Percentiles rank a stretch among this genome's conserved stretches.
phyloP scores from a whole-genome alignment of 35 echinoderm and acorn worm species.

The Ptychodera flava region DNA sequence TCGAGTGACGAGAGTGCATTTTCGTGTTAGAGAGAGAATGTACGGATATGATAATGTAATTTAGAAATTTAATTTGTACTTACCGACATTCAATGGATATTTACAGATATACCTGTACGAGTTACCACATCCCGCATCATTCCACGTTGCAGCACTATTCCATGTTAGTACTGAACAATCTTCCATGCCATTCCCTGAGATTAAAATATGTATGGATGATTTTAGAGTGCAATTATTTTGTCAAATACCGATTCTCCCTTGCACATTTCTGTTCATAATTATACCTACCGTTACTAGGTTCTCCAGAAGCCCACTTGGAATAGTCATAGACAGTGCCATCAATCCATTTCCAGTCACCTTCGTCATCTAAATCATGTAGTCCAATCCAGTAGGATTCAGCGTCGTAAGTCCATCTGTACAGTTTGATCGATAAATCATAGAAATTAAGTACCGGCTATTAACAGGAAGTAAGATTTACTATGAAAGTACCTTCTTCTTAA shows the following conservation, averaged over 20 bases:
- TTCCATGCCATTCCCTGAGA: slow-evolving; percentile 32
- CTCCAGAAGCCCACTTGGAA: slow-evolving; percentile 37
- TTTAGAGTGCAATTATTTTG: not conserved
- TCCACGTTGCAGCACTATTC: slow-evolving; percentile 51
- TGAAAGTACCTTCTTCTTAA: no score
- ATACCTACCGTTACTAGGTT: slow-evolving; percentile 53
- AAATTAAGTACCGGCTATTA: no score
- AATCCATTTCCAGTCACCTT: slow-evolving; percentile 60
- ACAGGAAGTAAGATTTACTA: no score
- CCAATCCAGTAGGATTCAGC: slow-evolving; percentile 63
- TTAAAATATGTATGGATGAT: not conserved
- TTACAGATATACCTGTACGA: slow-evolving; percentile 52
- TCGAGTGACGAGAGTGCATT: no score
- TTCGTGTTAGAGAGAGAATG: no score
- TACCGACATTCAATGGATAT: slow-evolving; percentile 56
- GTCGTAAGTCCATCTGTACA: slow-evolving; percentile 20
- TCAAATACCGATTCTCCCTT: no score
- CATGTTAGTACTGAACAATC: slow-evolving; percentile 45
- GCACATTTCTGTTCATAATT: no score
- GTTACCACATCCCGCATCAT: slow-evolving; percentile 44
- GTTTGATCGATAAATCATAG: no score
- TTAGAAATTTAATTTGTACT: no score
- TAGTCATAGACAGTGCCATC: slow-evolving; percentile 39
- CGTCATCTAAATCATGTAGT: slow-evolving; percentile 28
- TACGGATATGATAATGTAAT: no score